A percentile compares a stretch with the other conserved stretches of the same genome.
phyloP scores from a whole-genome alignment of 2,113 vertebrate genomes.

The Sminthopsis crassicaudata region DNA sequence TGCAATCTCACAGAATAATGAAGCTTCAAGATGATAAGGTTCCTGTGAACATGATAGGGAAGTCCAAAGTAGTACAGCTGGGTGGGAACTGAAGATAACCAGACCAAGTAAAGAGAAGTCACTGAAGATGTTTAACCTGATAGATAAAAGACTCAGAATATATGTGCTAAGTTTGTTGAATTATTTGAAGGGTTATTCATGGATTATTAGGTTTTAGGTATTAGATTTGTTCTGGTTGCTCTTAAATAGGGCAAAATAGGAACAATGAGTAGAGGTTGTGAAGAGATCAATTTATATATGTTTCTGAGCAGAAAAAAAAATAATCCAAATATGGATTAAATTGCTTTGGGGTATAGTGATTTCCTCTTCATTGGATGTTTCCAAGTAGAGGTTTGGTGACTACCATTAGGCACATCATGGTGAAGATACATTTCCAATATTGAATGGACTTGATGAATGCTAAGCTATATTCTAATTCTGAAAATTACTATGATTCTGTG shows the following conservation, averaged over 20 bases:
- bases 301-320: background rate
- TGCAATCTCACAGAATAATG: background rate
- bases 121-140: background rate
- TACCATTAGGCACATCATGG: background rate
- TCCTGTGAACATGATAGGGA: background rate
- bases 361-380: background rate
- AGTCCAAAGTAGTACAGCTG: background rate
- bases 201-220: no score
- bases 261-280: background rate
- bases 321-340: background rate
- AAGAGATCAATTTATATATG: background rate
- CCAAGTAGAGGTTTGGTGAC: background rate
- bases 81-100: background rate
- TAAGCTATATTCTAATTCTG: background rate
- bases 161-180: background rate
- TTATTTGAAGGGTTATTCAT: background rate
- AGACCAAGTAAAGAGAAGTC: background rate
- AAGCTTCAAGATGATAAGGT: background rate
- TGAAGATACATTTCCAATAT: background rate
- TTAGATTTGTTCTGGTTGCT: background rate
- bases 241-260: background rate
- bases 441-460: background rate
- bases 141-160: background rate
- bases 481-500: background rate
- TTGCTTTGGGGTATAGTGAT: background rate